Evolutionary conservation across 2,113 vertebrate species (phyloP).

Genomic region (Toxotes chatareus): DNA sequence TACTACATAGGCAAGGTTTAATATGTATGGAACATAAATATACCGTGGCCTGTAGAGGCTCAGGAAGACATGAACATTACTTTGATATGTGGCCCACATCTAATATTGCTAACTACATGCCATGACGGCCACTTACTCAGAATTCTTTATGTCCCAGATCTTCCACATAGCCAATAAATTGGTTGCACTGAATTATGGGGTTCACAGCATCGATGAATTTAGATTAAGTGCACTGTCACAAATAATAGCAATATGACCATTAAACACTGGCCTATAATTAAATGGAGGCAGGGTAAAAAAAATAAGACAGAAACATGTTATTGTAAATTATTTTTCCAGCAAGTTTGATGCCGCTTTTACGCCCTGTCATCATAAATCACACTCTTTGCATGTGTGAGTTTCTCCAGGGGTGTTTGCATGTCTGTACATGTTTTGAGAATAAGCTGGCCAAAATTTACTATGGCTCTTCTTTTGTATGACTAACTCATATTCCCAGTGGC

Average conservation of each 20-base stretch:
- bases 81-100: slow-evolving; percentile 33
- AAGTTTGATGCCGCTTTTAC: not conserved
- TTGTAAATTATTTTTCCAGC: not conserved
- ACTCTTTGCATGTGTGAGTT: not conserved
- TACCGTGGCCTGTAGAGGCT: not conserved
- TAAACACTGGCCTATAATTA: slow-evolving; percentile 2
- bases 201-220: not conserved
- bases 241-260: slow-evolving; percentile 11
- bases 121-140: slow-evolving; percentile 1
- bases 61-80: not conserved
- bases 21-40: not conserved
- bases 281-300: not conserved
- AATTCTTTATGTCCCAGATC: slow-evolving; percentile 22
- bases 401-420: not conserved
- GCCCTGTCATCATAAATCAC: not conserved
- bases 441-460: slow-evolving; percentile 5
- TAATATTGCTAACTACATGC: slow-evolving; percentile 16
- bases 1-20: not conserved
- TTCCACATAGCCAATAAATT: not conserved
- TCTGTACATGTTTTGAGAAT: slow-evolving; percentile 15
- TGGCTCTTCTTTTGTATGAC: not conserved
- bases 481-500: not conserved
- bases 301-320: slow-evolving; percentile 1
- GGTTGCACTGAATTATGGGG: slow-evolving; percentile 23
- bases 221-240: slow-evolving; percentile 10